phyloP scores from a whole-genome alignment of 2,888 invertebrate genomes.

The Oxytorus armatus region DNA sequence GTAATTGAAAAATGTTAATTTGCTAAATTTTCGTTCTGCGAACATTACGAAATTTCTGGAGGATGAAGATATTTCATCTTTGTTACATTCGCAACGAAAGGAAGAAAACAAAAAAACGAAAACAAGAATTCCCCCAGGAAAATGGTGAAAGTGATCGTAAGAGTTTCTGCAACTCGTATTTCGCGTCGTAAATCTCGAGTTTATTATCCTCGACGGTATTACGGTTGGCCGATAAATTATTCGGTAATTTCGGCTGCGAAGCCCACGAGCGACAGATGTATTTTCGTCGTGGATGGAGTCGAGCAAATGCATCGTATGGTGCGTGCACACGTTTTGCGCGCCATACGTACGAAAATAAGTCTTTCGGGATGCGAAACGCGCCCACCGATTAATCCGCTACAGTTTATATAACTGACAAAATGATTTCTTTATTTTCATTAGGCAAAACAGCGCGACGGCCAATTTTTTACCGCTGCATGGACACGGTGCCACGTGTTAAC shows the following conservation, averaged over 20 bases:
- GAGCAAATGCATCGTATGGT: constrained; percentile 22
- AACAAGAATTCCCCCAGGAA: not conserved
- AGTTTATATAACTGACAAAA: not conserved
- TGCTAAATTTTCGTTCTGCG: no score
- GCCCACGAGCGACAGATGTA: constrained; percentile 42
- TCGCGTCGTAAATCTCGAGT: not conserved
- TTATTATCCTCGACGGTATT: constrained; percentile 5
- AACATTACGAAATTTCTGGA: not conserved
- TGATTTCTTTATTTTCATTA: constrained; percentile 43
- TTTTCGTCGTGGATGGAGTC: constrained; percentile 47
- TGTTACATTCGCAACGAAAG: not conserved
- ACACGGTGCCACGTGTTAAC: not conserved
- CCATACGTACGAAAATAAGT: constrained; percentile 47
- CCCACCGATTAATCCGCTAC: constrained; percentile 8
- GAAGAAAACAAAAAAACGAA: not conserved
- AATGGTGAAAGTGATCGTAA: not conserved
- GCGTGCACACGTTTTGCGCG: constrained; percentile 13
- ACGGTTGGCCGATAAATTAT: constrained; percentile 53
- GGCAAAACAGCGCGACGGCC: not conserved
- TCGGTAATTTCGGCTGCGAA: constrained; percentile 47
- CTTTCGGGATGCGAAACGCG: not conserved
- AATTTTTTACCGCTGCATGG: not conserved
- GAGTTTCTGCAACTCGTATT: not conserved
- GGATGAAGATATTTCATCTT: not conserved
- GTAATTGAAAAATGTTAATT: no score